Evolutionary conservation across 2,113 vertebrate species (phyloP).

Genomic region (Dunckerocampus dactyliophorus): DNA sequence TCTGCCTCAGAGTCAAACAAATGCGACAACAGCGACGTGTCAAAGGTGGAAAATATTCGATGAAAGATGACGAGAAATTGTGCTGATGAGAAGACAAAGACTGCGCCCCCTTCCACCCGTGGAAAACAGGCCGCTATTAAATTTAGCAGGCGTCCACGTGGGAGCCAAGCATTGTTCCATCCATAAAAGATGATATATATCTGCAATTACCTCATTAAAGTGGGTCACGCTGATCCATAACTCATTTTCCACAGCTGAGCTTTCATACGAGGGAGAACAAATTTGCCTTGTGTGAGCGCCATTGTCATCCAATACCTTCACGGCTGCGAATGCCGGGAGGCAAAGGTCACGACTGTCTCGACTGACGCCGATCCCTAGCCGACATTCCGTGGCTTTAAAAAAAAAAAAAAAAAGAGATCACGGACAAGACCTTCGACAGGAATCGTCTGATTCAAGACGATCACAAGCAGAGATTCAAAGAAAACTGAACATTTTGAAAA

Average conservation of each 20-base stretch:
- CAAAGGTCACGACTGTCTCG: conserved; percentile 31
- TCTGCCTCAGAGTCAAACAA: not conserved
- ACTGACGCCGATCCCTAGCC: not conserved
- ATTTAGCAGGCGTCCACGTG: conserved; percentile 14
- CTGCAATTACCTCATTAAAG: conserved; percentile 52
- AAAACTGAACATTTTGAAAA: too few species aligned
- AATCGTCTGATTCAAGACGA: too few species aligned
- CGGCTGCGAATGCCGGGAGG: conserved; percentile 16
- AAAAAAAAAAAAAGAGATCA: too few species aligned
- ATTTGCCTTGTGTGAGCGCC: conserved; percentile 41
- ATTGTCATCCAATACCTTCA: conserved; percentile 44
- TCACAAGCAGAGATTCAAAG: too few species aligned
- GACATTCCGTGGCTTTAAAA: not conserved
- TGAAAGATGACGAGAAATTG: not conserved
- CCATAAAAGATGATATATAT: conserved; percentile 44
- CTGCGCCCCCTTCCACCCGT: not conserved
- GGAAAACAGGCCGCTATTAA: conserved; percentile 11
- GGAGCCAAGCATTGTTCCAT: conserved; percentile 26
- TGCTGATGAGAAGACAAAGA: conserved; percentile 2
- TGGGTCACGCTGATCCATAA: conserved; percentile 58
- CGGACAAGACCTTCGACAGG: too few species aligned
- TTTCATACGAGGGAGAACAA: conserved; percentile 27
- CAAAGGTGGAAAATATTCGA: not conserved
- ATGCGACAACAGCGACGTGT: not conserved
- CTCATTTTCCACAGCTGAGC: conserved; percentile 36